Base-by-base conservation (phyloP, 2,113 vertebrate species). In the Antechinus stuartii region DNA sequence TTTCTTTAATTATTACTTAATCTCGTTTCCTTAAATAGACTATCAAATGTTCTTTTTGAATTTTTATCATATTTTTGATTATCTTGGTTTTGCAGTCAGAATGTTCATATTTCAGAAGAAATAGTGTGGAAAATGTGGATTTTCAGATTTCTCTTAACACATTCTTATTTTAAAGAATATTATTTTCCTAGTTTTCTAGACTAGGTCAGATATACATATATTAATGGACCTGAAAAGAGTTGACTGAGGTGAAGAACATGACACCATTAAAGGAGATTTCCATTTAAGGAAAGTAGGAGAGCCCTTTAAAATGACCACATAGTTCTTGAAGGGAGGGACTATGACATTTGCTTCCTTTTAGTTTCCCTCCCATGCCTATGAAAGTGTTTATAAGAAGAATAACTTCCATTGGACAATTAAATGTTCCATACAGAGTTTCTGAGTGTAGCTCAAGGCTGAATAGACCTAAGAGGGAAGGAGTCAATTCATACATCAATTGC, bases 41-140 rank as follows among this genome's bases (percentile, higher is more conserved):
- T 52, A 91, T 92, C 90, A 91, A 95, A 90, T 46, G 42, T 27
- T 93, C 54, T 56, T 23, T 95, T 93, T 95, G 92, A 96, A 91
- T 96, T 94, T 92, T 96, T 91, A 94, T 96, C 35, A 92, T 54
- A 42, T 92, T 90, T 93, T 96, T 93, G 55, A 22, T 90, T 90
- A 90, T 90, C 94, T 96, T 92, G 84, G 54, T 57, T 95, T 96
- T 84, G 89, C 30, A 94, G 68, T 42, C 68, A 84, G 35, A 68
- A 54, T 84, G 93, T 56, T 89, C 50, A 46, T 54, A 92, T 54
- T 94, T 12, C 89, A 92, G 90, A 35, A 91, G 54, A 46, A 68
- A 49, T 61, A 94, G 92, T 68, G 24, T 89, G 57, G 90, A 91
- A 91, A 56, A 92, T 30, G 14, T 94, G 11, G 84, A 91, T 52